Evolutionary conservation across 2,113 vertebrate species (phyloP).

Genomic region (Tupaia tana): DNA sequence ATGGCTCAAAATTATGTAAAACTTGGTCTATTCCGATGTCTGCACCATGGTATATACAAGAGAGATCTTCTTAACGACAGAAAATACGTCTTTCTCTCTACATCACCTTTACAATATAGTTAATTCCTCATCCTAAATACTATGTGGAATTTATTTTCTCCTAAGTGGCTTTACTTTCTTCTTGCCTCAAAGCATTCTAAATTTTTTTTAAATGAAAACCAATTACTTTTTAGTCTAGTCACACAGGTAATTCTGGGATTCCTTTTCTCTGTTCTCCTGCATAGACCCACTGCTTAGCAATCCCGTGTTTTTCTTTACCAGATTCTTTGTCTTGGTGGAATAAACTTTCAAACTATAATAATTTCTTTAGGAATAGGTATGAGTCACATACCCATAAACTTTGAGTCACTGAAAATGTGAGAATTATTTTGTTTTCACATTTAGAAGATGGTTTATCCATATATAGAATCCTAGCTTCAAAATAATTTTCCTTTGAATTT

Average conservation of each 20-base stretch:
- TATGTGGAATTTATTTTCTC: not conserved
- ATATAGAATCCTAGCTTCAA: slow-evolving; percentile 26
- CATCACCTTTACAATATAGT: not conserved
- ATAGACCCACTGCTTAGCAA: not conserved
- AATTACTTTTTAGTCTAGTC: slow-evolving; percentile 3
- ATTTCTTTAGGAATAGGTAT: not conserved
- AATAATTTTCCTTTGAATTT: slow-evolving; percentile 21
- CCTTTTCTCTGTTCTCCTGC: not conserved
- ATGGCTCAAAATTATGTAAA: slow-evolving; percentile 11
- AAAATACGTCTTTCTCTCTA: not conserved
- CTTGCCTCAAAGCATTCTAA: not conserved
- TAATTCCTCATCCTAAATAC: not conserved
- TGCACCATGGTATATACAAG: not conserved
- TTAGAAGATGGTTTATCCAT: not conserved
- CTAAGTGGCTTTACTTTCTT: not conserved
- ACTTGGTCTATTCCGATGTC: not conserved
- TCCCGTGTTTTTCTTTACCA: not conserved
- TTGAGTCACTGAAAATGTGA: not conserved
- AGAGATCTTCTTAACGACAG: not conserved
- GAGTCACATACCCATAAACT: not conserved
- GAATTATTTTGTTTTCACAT: slow-evolving; percentile 35
- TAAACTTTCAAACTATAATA: not conserved
- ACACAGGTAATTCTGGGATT: not conserved
- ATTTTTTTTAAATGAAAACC: slow-evolving; percentile 20
- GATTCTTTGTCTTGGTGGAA: slow-evolving; percentile 19